A percentile compares a stretch with the other conserved stretches of the same genome.
Conservation (phyloP, 2,113 vertebrate species). For the Glareola pratincola region DNA sequence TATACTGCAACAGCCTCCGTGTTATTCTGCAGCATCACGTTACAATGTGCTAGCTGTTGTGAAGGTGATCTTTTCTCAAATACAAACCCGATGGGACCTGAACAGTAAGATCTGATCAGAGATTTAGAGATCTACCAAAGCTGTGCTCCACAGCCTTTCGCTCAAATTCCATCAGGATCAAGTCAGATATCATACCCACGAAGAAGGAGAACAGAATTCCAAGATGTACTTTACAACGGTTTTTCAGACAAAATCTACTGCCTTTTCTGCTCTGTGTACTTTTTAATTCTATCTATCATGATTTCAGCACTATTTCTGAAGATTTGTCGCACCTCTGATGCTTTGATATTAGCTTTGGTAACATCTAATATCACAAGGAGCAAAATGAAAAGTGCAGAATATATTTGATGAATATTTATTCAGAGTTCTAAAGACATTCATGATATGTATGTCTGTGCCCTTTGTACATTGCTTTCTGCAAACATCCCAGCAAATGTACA, state of each 20-base stretch:
- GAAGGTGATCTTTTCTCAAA: neutral
- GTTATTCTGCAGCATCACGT: neutral
- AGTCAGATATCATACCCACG: neutral
- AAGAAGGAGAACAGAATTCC: neutral
- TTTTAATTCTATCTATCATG: neutral
- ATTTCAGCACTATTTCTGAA: neutral
- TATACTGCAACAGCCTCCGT: neutral
- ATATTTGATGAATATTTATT: conserved; percentile 51
- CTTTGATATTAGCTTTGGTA: conserved; percentile 41
- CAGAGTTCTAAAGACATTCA: neutral
- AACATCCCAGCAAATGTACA: neutral
- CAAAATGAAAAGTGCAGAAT: neutral
- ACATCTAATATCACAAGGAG: neutral
- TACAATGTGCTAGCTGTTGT: neutral
- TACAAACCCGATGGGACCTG: neutral
- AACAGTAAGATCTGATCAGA: neutral
- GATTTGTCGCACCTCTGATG: neutral
- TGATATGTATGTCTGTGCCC: neutral
- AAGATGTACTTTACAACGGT: neutral
- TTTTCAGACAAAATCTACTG: neutral
- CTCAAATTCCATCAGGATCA: neutral
- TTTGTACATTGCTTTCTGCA: conserved; percentile 38
- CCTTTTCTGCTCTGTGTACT: neutral
- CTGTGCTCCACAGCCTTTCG: neutral
- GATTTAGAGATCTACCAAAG: neutral